Evolutionary conservation across 2,113 vertebrate genomes (phyloP).

Genomic region (Chionodraco myersi): DNA sequence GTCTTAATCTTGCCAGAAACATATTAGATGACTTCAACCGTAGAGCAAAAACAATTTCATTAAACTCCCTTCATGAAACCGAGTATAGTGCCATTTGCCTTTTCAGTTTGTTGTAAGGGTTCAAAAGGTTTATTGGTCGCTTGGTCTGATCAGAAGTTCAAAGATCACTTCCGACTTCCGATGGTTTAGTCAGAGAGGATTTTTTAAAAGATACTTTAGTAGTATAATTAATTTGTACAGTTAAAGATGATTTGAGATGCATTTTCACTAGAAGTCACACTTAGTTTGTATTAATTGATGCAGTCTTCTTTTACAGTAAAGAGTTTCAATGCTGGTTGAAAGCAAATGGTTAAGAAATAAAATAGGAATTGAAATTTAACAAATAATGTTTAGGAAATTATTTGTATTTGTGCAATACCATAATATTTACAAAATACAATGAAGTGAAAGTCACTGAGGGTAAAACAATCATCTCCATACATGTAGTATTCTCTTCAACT

Average conservation of each 20-base stretch:
- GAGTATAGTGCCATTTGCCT: not conserved
- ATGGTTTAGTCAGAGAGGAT: too few species aligned
- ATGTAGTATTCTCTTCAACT: slow-evolving; percentile 15
- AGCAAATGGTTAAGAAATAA: slow-evolving; percentile 2
- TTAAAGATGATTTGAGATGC: not conserved
- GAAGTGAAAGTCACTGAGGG: slow-evolving; percentile 64
- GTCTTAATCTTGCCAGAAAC: not conserved
- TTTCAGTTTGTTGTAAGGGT: too few species aligned
- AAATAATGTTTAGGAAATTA: slow-evolving; percentile 43
- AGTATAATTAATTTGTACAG: too few species aligned
- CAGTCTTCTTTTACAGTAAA: not conserved
- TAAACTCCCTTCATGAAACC: not conserved
- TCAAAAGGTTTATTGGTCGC: too few species aligned
- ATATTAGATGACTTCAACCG: not conserved
- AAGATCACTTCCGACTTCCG: too few species aligned
- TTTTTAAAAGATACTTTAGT: too few species aligned
- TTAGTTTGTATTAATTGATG: not conserved
- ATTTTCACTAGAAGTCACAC: not conserved
- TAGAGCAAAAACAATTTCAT: not conserved
- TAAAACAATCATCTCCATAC: slow-evolving; percentile 49
- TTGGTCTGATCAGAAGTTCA: too few species aligned
- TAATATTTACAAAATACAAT: slow-evolving; percentile 37
- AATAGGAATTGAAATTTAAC: slow-evolving; percentile 1
- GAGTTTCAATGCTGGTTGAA: not conserved
- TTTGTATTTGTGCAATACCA: slow-evolving; percentile 38